Base-by-base conservation (phyloP, 2,888 invertebrate species). In the Ischnus inquisitorius region DNA sequence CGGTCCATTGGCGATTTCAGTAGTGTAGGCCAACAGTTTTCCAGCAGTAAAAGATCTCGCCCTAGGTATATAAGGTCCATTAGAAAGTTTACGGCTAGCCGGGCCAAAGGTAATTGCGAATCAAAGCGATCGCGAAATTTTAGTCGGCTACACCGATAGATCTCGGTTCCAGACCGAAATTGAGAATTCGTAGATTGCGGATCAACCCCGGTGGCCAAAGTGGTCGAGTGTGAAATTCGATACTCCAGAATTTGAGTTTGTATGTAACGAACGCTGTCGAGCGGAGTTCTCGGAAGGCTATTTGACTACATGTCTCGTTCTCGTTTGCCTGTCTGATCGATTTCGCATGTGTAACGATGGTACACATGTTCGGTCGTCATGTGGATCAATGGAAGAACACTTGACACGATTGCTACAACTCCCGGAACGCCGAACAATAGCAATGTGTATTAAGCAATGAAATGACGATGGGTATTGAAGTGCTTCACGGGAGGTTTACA, bases 71-170 rank as follows among this genome's bases (percentile, higher is more conserved):
- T 54, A 54, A 54, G 22, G 67, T 86, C 78, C 83, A 86, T 86
- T 88, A 87, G 80, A 85, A 88, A 86, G 85, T 88, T 74, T 78
- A 78, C 77, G 64, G 65, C 43, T n/a, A n/a, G 1, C 34, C 6
- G 28, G 41, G 43, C 57, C 74, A 69, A 69, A 78, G 84, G 71
- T 85, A 78, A 81, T 82, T 57, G 43, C 51, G 60, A 87, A 86
- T 87, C 86, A 84, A 87, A 86, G 85, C 86, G 87, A 87, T 85
- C 85, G 79, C 74, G 84, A 80, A 84, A 85, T 84, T 78, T 78
- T 68, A 28, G 48, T 80, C 82, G 85, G 22, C 54, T 54, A 85
- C 85, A 80, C 84, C 75, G 85, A 86, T 84, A 12, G 19, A 54
- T 54, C 54, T 34, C 34, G 34, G 22, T 54, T 54, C 3, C 8